These are phyloP conservation scores for Dinocampus coccinellae DNA, from an alignment of 2,888 invertebrate genomes.

Conservation along the genomic window DNA sequence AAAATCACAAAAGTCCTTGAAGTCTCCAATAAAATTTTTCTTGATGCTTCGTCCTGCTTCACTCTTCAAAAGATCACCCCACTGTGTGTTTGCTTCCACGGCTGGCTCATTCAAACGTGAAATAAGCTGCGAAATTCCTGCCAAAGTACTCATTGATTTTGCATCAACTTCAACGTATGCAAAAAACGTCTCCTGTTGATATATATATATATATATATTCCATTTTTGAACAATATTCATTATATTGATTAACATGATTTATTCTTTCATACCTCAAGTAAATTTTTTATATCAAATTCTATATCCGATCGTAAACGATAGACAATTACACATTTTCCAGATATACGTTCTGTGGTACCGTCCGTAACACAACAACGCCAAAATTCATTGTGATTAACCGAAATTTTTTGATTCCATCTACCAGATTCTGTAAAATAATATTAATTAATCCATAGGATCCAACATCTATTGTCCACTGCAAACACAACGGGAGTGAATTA, in stretches of 20 bases:
- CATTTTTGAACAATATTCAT: conserved; percentile 58
- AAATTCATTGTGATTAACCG: conserved; percentile 58
- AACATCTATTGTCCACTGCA: background rate
- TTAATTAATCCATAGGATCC: background rate
- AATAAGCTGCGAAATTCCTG: conserved; percentile 60
- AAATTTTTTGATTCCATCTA: conserved; percentile 70
- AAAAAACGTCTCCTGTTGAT: conserved; percentile 65
- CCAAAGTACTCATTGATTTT: conserved; percentile 57
- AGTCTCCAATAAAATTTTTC: conserved; percentile 73
- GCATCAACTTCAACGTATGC: conserved; percentile 64
- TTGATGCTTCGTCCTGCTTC: conserved; percentile 70
- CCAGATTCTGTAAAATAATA: conserved; percentile 73
- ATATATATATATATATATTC: conserved; percentile 58
- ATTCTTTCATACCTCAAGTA: conserved; percentile 75
- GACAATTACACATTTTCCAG: conserved; percentile 78
- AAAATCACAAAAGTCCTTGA: conserved; percentile 73
- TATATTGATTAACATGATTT: conserved; percentile 33
- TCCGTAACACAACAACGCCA: conserved; percentile 76
- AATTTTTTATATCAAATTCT: conserved; percentile 75
- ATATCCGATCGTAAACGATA: conserved; percentile 76
- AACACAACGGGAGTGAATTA: background rate
- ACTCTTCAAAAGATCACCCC: conserved; percentile 72
- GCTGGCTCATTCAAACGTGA: conserved; percentile 68
- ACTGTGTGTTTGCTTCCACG: conserved; percentile 70
- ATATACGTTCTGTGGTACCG: conserved; percentile 73